These are phyloP conservation scores for Lycodopsis pacificus DNA, from an alignment of 2,797 vertebrate species.

Conservation along the genomic window DNA sequence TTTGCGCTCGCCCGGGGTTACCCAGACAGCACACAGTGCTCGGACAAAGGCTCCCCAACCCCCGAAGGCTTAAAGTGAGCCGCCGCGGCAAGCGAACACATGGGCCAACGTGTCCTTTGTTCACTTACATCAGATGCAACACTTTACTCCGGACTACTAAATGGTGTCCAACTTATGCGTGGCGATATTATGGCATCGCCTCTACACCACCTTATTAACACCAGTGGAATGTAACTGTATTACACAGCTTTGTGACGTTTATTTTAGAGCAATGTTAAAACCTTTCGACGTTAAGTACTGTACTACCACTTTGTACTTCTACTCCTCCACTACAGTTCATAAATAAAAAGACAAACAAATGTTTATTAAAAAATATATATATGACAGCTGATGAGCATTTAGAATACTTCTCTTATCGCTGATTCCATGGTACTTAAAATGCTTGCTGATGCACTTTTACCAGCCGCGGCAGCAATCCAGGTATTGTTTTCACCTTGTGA, in stretches of 20 bases:
- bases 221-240: not conserved
- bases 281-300: too few relatives aligned
- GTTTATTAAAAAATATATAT: too few relatives aligned
- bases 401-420: too few relatives aligned
- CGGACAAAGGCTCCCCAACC: slow-evolving; percentile 36
- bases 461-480: not conserved
- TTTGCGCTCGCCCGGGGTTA: slow-evolving; percentile 37
- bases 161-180: not conserved
- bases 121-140: slow-evolving; percentile 15
- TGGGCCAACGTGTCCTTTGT: slow-evolving; percentile 20
- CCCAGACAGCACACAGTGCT: slow-evolving; percentile 40
- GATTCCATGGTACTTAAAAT: too few relatives aligned
- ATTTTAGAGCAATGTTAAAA: too few relatives aligned
- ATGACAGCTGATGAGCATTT: too few relatives aligned
- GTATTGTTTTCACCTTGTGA: not conserved
- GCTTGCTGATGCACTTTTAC: too few relatives aligned
- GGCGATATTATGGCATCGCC: not conserved
- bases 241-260: not conserved
- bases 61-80: slow-evolving; percentile 33
- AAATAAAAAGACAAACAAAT: too few relatives aligned
- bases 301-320: too few relatives aligned
- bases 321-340: too few relatives aligned
- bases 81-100: slow-evolving; percentile 10
- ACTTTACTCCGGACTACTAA: slow-evolving; percentile 15
- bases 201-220: not conserved